Conservation (phyloP, 2,797 vertebrate genomes). For the Hemitrygon akajei region DNA sequence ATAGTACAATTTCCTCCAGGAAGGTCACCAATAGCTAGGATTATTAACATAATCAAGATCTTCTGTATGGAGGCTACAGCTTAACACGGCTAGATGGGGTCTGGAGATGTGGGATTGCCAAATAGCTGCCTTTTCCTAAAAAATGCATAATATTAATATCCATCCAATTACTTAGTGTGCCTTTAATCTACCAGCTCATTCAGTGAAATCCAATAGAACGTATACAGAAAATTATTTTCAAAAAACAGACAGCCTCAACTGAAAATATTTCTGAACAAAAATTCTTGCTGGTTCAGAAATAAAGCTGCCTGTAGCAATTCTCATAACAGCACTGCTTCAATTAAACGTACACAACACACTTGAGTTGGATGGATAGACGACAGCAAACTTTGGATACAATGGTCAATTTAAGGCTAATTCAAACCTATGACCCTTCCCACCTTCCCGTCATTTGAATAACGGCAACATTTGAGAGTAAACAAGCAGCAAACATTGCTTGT, state of each 20-base stretch:
- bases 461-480: conserved; percentile 23
- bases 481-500: conserved; percentile 48
- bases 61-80: not conserved
- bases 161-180: not conserved
- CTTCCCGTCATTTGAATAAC: conserved; percentile 47
- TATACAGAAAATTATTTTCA: not conserved
- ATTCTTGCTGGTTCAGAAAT: not conserved
- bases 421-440: conserved; percentile 45
- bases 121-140: not conserved
- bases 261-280: not conserved
- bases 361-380: not conserved
- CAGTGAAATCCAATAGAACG: not conserved
- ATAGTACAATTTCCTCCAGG: too few relatives aligned
- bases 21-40: not conserved
- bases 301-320: not conserved
- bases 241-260: not conserved
- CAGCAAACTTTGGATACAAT: not conserved
- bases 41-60: not conserved
- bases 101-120: not conserved
- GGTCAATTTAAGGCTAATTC: conserved; percentile 9
- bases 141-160: not conserved
- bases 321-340: conserved; percentile 32
- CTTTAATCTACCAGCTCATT: not conserved
- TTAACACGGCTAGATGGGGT: too few relatives aligned
- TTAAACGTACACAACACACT: conserved; percentile 19